Evolutionary conservation across 1,140 invertebrate species (phyloP).

Genomic region (Orchesella cincta): DNA sequence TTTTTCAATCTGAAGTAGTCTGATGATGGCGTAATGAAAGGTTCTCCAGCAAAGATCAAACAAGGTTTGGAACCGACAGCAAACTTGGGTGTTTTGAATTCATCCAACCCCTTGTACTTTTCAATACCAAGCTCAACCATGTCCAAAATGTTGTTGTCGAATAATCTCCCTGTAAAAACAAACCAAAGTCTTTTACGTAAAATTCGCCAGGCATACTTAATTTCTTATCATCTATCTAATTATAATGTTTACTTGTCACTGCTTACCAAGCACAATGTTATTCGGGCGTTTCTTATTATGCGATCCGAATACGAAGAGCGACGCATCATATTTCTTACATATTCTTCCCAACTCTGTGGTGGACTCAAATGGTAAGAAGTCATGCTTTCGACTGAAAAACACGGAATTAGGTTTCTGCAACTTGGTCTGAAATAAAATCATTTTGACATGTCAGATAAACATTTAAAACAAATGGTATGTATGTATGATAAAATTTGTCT

Average conservation of each 20-base stretch:
- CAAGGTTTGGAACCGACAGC: slow-evolving; percentile 84
- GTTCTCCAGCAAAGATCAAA: slow-evolving; percentile 88
- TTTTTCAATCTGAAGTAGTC: slow-evolving; percentile 83
- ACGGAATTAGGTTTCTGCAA: slow-evolving; percentile 83
- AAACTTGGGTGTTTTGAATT: slow-evolving; percentile 80
- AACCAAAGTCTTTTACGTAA: slow-evolving; percentile 19
- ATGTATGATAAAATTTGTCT: not conserved
- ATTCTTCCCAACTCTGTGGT: slow-evolving; percentile 78
- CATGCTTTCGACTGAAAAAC: slow-evolving; percentile 77
- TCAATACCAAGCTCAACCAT: slow-evolving; percentile 95
- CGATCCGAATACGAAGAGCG: slow-evolving; percentile 87
- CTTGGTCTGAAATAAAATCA: slow-evolving; percentile 64
- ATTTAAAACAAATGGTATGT: not conserved
- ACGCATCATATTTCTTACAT: slow-evolving; percentile 80
- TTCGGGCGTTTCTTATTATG: slow-evolving; percentile 93
- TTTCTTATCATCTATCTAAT: too few relatives aligned
- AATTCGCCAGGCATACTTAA: too few relatives aligned
- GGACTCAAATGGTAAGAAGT: slow-evolving; percentile 85
- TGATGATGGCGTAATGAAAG: slow-evolving; percentile 75
- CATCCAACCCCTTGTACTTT: slow-evolving; percentile 73
- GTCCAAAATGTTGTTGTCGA: slow-evolving; percentile 86
- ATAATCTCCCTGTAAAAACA: slow-evolving; percentile 69
- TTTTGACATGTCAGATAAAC: slow-evolving; percentile 48
- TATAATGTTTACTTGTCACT: slow-evolving; percentile 34
- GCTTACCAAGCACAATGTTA: slow-evolving; percentile 80